Evolutionary conservation across 2,888 invertebrate genomes (phyloP), one percentile per base, ranked within the genome.

Genomic region (Osmoderma eremita): DNA sequence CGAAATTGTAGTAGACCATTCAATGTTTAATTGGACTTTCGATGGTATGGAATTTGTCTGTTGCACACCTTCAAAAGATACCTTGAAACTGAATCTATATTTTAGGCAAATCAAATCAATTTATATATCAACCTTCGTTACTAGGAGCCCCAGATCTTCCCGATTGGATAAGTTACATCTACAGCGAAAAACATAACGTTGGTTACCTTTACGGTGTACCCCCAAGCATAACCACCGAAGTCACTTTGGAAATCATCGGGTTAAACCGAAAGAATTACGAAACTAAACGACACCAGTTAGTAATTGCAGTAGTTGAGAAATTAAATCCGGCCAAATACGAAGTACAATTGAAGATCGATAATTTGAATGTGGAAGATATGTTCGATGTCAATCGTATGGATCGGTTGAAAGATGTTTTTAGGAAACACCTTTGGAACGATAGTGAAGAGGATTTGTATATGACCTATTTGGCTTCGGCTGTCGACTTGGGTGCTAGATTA

Each of bases 121-220:
- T 88, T 76, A 86, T 88, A 1, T 94, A 92, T 80, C 89, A 91
- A 71, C 89, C 93, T 0, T 90, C 93, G 0, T 79, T 95, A 66
- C 80, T 88, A 58, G 88, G 90, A 71, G 89, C 91, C 71, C 95
- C 95, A 0, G 95, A 95, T 81, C 83, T 95, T 45, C 95, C 95
- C 0, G 84, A 88, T 2, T 95, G 95, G 95, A 88, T 95, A 71
- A 88, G 91, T 63, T 95, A 93, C 78, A 88, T 91, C 69, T 94
- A 92, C 79, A 94, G 93, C 74, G 86, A 88, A n/a, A 85, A 88
- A 68, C 90, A 92, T 75, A 89, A 90, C 73, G 87, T 88, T 0
- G 95, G 94, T 0, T 94, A 91, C 78, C 85, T 95, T 17, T 95
- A 93, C 76, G 95, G 95, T 0, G 93, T 93, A 0, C 91, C 94